Percentiles rank a stretch among this genome's conserved stretches.
Conservation (phyloP, 2,888 invertebrate species). For the Aelia acuminata region DNA sequence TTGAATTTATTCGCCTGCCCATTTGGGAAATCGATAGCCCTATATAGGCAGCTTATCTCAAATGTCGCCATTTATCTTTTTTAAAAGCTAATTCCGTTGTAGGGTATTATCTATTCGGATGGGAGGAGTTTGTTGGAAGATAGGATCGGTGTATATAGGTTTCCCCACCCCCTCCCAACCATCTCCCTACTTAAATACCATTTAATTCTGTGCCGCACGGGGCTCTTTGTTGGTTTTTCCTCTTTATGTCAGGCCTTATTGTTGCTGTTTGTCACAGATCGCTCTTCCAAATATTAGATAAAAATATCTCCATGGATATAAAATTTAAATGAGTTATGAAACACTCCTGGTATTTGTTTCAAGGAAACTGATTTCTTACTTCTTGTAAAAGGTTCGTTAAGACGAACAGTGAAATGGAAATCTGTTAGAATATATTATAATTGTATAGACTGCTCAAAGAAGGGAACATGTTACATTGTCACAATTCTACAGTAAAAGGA, state of each 20-base stretch:
- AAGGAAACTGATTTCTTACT: too few species aligned
- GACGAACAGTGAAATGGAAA: too few species aligned
- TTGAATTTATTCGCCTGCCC: background rate
- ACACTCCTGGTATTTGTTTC: background rate
- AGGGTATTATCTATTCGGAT: conserved; percentile 17
- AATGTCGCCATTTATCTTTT: conserved; percentile 41
- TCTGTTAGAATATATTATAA: too few species aligned
- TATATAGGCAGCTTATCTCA: conserved; percentile 40
- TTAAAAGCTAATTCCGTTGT: conserved; percentile 37
- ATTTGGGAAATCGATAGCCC: background rate
- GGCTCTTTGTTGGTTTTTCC: background rate
- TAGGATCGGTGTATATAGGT: conserved; percentile 33
- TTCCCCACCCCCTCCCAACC: background rate
- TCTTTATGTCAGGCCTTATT: background rate
- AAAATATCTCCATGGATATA: background rate
- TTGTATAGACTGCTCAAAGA: too few species aligned
- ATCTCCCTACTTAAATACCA: background rate
- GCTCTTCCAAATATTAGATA: background rate
- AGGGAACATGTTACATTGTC: too few species aligned
- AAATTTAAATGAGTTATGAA: background rate
- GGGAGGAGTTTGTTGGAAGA: background rate
- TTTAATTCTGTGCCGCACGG: background rate
- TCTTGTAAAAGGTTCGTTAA: too few species aligned
- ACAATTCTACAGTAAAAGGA: too few species aligned
- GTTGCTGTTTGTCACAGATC: background rate